Conservation (phyloP, 2,888 invertebrate species). For the Myopa testacea region DNA sequence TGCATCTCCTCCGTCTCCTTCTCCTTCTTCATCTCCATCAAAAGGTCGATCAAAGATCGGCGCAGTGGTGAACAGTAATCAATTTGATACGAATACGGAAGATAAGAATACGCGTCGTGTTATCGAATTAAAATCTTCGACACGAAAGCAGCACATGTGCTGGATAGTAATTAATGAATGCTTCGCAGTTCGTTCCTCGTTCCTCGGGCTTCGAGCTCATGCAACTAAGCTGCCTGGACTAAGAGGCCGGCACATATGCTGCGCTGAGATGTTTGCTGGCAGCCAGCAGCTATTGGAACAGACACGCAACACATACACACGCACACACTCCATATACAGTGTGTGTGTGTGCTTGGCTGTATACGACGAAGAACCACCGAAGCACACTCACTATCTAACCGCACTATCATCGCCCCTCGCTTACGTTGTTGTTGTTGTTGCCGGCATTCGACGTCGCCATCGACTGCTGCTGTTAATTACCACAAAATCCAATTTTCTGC, state of each 20-base stretch:
- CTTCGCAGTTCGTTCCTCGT: slow-evolving; percentile 5
- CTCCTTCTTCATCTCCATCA: neutral
- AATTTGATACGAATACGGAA: slow-evolving; percentile 12
- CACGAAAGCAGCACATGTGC: neutral
- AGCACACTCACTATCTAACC: no score
- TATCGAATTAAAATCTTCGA: neutral
- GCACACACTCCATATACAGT: no score
- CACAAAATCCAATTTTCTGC: slow-evolving; percentile 51
- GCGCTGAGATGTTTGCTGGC: neutral
- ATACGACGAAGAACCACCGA: neutral
- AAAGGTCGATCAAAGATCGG: neutral
- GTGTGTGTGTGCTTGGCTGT: neutral
- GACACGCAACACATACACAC: no score
- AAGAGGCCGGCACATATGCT: neutral
- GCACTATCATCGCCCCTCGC: neutral
- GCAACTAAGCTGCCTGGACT: neutral
- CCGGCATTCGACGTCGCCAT: neutral
- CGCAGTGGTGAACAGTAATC: neutral
- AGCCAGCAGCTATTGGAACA: no score
- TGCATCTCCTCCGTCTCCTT: neutral
- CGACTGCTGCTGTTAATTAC: slow-evolving; percentile 49
- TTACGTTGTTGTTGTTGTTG: slow-evolving; percentile 18
- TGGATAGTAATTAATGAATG: slow-evolving; percentile 25
- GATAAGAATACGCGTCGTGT: neutral
- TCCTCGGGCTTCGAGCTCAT: slow-evolving; percentile 8